Evolutionary conservation across 2,113 vertebrate species (phyloP).

Genomic region (Argyrosomus japonicus): DNA sequence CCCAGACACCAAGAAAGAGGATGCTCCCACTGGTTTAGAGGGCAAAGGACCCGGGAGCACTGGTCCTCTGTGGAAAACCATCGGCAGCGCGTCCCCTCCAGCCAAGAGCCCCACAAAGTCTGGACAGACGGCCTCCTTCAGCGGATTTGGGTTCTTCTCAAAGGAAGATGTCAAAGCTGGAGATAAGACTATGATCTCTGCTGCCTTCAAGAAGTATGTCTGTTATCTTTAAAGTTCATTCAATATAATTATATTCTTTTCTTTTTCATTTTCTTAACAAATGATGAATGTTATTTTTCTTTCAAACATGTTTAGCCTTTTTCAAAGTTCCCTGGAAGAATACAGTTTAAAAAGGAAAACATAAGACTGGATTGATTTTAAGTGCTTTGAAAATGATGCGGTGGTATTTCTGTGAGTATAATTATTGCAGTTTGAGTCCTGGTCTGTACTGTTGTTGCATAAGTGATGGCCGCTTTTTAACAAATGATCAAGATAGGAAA

Average conservation of each 20-base stretch:
- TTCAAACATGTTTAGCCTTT: constrained; percentile 82
- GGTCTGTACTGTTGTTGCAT: constrained; percentile 34
- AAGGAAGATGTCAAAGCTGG: constrained; percentile 78
- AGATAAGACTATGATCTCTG: constrained; percentile 80
- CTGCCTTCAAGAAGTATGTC: constrained; percentile 87
- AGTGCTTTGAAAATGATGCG: constrained; percentile 77
- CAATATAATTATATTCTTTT: constrained; percentile 10
- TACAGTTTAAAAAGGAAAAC: constrained; percentile 77
- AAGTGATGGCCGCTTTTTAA: not conserved
- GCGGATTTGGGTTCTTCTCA: constrained; percentile 85
- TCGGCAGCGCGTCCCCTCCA: constrained; percentile 72
- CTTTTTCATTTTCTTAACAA: constrained; percentile 49
- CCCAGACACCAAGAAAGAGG: constrained; percentile 70
- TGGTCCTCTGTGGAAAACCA: constrained; percentile 86
- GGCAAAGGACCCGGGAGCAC: constrained; percentile 58
- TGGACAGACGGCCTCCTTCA: constrained; percentile 78
- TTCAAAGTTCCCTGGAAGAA: constrained; percentile 77
- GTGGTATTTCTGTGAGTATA: constrained; percentile 73
- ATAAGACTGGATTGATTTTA: constrained; percentile 58
- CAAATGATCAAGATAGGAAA: not conserved
- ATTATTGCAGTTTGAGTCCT: constrained; percentile 40
- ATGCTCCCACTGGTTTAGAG: constrained; percentile 34
- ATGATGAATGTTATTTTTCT: constrained; percentile 74
- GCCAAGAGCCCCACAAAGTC: constrained; percentile 88
- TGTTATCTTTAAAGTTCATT: not conserved